These are phyloP conservation scores for Lasioglossum calceatum DNA, from an alignment of 2,888 invertebrate species.

Conservation along the genomic window DNA sequence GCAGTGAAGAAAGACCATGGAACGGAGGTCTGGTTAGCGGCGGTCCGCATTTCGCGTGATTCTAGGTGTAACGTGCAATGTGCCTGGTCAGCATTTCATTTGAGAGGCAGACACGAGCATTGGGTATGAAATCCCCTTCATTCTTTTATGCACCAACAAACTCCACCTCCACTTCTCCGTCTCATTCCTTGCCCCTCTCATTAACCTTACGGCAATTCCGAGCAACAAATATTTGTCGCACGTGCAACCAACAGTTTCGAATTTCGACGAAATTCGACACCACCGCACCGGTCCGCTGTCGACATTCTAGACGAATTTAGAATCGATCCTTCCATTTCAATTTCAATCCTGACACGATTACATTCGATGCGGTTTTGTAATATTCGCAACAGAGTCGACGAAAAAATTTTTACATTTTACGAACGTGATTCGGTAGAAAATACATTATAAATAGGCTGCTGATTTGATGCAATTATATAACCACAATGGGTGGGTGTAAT, in stretches of 20 bases:
- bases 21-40: conserved; percentile 74
- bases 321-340: not conserved
- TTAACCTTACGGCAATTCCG: conserved; percentile 30
- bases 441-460: too few relatives aligned
- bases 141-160: conserved; percentile 68
- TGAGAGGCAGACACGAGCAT: conserved; percentile 67
- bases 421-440: not conserved
- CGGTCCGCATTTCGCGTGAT: conserved; percentile 75
- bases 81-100: conserved; percentile 78
- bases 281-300: not conserved
- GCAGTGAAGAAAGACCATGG: conserved; percentile 38
- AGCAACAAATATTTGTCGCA: conserved; percentile 49
- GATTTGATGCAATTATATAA: too few relatives aligned
- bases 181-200: conserved; percentile 33
- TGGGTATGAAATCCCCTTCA: conserved; percentile 58
- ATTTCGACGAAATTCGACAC: conserved; percentile 41
- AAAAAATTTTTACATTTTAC: not conserved
- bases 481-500: too few relatives aligned
- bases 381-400: not conserved
- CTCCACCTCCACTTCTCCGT: conserved; percentile 34
- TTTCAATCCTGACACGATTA: not conserved
- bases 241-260: conserved; percentile 38
- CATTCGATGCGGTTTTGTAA: not conserved
- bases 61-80: conserved; percentile 72
- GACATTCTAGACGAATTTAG: conserved; percentile 12